Base-by-base conservation (phyloP, 2,113 vertebrate species). In the Anseranas semipalmata region DNA sequence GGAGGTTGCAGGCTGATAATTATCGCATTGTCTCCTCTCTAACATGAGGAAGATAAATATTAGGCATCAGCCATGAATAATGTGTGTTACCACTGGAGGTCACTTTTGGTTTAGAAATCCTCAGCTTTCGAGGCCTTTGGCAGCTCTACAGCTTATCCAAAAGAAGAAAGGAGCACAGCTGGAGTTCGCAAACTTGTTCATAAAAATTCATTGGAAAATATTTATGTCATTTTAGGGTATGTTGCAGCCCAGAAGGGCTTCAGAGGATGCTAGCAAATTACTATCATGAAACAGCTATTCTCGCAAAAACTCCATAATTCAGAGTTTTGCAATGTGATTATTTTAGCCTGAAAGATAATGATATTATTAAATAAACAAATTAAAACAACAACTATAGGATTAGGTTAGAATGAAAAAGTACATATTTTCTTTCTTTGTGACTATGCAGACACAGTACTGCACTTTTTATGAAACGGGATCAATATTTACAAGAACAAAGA, bases 61-160 rank as follows among this genome's bases (percentile, higher is more conserved):
- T 28, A 60, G 35, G 7, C 33, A 10, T 70, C 56, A 77, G 27
- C 59, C 77, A 56, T 89, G 74, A 89, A 50, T 81, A 87, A 90
- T 15, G 7, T 48, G 21, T 70, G 32, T 70, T 70, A 58, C 97
- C 97, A 94, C 96, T 90, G 83, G 97, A 70, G 93, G 97, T 96
- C 97, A 83, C 96, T 93, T 93, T 92, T 89, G 73, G 48, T 66
- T 90, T 41, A 96, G 68, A 95, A 94, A 86, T 95, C 35, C 32
- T 46, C 35, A 22, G 24, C 50, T 67, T 76, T 2, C 21, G 15
- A 52, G 45, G 37, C 9, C 41, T 74, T 74, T 46, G 43, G 50
- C 19, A 93, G n/a, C 24, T 48, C 5, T 12, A 22, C 14, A 70
- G 24, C 19, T 58, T 63, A 25, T 55, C 50, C 19, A 41, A 68